These are phyloP conservation scores for Papilio xuthus DNA, from an alignment of 1,140 invertebrate species.

Conservation along the genomic window DNA sequence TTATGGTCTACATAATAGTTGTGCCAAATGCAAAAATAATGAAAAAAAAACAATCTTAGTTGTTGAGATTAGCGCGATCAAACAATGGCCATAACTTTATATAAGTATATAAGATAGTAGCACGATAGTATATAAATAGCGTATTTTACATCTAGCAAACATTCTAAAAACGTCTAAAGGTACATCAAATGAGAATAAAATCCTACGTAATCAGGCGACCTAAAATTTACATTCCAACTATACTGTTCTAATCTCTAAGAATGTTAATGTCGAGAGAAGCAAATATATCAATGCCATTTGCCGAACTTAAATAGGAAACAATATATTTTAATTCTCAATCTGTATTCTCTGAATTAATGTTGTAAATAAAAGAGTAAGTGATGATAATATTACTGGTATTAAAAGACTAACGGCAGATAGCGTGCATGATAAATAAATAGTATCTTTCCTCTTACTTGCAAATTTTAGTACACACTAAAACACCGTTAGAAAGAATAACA, in stretches of 20 bases:
- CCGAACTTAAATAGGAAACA: constrained; percentile 11
- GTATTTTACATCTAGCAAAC: neutral
- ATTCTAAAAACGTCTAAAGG: neutral
- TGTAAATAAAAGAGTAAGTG: constrained; percentile 13
- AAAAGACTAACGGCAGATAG: constrained; percentile 1
- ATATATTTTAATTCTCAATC: constrained; percentile 9
- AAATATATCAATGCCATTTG: neutral
- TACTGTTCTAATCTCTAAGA: neutral
- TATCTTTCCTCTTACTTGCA: neutral
- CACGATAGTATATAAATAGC: neutral
- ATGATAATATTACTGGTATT: constrained; percentile 5
- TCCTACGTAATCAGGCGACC: neutral
- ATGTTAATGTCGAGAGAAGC: neutral
- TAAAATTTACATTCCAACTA: neutral
- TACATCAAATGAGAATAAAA: neutral
- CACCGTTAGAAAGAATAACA: constrained; percentile 25
- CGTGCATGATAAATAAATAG: constrained; percentile 18
- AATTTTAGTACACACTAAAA: constrained; percentile 14
- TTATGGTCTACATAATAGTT: neutral
- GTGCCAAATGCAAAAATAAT: neutral
- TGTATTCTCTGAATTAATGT: neutral
- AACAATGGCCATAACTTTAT: neutral
- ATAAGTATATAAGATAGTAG: neutral
- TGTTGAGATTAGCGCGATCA: neutral
- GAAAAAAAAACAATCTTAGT: neutral